Conservation (phyloP, 1,140 invertebrate species). For the Epicauta chinensis region DNA sequence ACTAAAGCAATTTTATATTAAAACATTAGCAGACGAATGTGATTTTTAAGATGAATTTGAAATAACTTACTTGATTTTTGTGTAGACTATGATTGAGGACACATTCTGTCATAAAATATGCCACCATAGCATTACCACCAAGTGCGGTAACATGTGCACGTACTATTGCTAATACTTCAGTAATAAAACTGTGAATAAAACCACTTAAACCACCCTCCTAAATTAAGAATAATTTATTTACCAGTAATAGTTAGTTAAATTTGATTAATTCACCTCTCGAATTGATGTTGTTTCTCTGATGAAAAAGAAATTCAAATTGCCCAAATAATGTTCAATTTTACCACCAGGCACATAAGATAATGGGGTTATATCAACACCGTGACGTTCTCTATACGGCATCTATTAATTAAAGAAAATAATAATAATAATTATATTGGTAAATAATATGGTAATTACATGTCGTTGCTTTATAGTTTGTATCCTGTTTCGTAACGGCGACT, state of each 20-base stretch:
- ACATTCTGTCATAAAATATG: constrained; percentile 89
- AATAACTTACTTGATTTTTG: constrained; percentile 87
- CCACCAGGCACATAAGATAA: constrained; percentile 75
- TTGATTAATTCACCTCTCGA: constrained; percentile 58
- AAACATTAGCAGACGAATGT: too few relatives aligned
- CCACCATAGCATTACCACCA: constrained; percentile 93
- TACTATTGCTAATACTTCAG: constrained; percentile 85
- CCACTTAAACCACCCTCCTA: constrained; percentile 83
- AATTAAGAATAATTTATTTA: constrained; percentile 4
- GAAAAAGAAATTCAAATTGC: constrained; percentile 93
- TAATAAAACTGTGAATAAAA: constrained; percentile 89
- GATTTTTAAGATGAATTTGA: background rate
- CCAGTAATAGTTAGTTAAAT: background rate
- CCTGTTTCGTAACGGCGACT: constrained; percentile 33
- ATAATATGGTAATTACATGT: constrained; percentile 33
- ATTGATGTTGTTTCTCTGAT: constrained; percentile 91
- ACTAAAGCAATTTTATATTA: too few relatives aligned
- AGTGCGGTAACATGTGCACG: constrained; percentile 86
- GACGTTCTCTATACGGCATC: constrained; percentile 58
- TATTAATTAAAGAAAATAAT: constrained; percentile 40
- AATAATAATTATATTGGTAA: too few relatives aligned
- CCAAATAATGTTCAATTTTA: constrained; percentile 77
- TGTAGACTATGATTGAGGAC: constrained; percentile 86
- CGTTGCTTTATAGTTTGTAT: constrained; percentile 29
- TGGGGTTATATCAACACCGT: constrained; percentile 80